Base-by-base conservation (phyloP, 2,113 vertebrate species). In the Megalops atlanticus region DNA sequence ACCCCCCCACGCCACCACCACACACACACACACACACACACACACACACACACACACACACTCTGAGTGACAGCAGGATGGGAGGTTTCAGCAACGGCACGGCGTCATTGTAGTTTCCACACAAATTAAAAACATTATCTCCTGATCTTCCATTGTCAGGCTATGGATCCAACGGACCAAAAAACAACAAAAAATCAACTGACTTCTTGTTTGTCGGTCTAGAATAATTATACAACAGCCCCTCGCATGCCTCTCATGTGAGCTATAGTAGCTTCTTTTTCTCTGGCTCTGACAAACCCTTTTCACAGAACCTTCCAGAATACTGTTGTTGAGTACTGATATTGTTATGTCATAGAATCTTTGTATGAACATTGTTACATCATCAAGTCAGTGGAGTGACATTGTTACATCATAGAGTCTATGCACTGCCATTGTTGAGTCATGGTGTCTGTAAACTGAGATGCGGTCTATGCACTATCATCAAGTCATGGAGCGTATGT, bases 21-120 rank as follows among this genome's bases (percentile, higher is more conserved):
- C 76, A 77, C 31, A 10, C 35, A 35, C 76, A 35, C 76, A 52
- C 76, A 52, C 24, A 58, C n/a, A 1, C 52, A 45, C 40, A 41
- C 36, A 35, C 36, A 79, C 58, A 70, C 77, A 41, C 77, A 79
- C 33, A 69, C 77, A 40, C 78, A 71, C 78, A 79, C 78, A 45
- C 64, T 45, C 58, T 33, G 64, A 71, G 43, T n/a, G 54, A 64
- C 54, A 64, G 54, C n/a, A 64, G 54, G 54, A 64, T 64, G 54
- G 54, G 54, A 64, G 54, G 54, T 64, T 64, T 64, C 54, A 64
- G 24, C 11, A 64, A 64, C n/a, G 54, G 24, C 54, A 27, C n/a
- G 6, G 54, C n/a, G 24, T 64, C 54, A 64, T 64, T 64, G 54
- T 64, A 24, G 31, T 64, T 64, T 64, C 54, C 64, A 71, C 35